phyloP scores from a whole-genome alignment of 2,113 vertebrate genomes.

The Pycnonotus jocosus region DNA sequence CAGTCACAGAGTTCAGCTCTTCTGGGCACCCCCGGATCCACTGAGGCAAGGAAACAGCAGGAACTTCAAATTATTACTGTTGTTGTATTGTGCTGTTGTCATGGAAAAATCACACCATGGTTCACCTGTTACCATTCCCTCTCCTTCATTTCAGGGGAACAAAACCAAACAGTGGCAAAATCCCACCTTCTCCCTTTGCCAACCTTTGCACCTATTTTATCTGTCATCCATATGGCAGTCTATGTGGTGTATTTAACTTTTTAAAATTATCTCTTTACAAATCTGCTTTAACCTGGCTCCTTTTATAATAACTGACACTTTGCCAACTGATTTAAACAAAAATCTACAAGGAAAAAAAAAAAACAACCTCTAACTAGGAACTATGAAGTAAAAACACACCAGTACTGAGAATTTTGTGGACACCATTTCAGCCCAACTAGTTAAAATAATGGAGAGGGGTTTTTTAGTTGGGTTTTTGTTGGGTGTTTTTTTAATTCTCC shows the following conservation, averaged over 20 bases:
- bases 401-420: neutral
- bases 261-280: neutral
- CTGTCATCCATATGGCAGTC: neutral
- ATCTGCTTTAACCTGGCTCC: neutral
- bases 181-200: neutral
- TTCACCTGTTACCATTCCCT: neutral
- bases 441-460: neutral
- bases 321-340: neutral
- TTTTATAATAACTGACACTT: neutral
- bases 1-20: neutral
- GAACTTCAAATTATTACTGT: accelerated
- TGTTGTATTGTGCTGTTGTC: accelerated
- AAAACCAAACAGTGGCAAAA: neutral
- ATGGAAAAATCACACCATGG: neutral
- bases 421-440: neutral
- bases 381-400: accelerated
- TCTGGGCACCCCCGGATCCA: neutral
- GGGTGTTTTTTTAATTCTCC: neutral
- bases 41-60: neutral
- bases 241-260: neutral
- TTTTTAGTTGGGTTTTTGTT: no score
- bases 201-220: neutral
- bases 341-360: neutral
- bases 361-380: neutral
- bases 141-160: neutral